Evolutionary conservation across 2,797 vertebrate species (phyloP).

Genomic region (Melopsittacus undulatus): DNA sequence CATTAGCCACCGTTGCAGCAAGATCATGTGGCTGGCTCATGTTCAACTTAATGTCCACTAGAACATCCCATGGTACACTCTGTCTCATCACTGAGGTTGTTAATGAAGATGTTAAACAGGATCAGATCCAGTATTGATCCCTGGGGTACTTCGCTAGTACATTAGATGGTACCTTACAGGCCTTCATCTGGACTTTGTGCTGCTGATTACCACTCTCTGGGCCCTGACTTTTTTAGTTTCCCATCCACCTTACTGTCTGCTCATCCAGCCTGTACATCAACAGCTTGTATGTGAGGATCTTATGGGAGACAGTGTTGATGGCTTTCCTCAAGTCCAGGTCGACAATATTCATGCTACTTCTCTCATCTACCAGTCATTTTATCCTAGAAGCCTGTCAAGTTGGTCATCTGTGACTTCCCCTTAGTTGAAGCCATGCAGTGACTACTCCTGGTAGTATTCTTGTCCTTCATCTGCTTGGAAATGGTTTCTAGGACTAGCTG

Average conservation of each 20-base stretch:
- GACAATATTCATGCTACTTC: background rate
- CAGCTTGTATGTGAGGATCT: background rate
- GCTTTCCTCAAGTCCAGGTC: background rate
- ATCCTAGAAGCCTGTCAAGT: rapidly evolving
- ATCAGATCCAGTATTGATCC: background rate
- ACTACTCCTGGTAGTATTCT: background rate
- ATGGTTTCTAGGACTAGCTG: background rate
- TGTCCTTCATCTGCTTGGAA: background rate
- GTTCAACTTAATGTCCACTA: background rate
- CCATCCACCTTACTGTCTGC: background rate
- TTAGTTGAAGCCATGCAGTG: background rate
- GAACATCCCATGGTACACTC: background rate
- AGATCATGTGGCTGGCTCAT: background rate
- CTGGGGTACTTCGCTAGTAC: background rate
- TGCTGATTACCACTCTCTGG: background rate
- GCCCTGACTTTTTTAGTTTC: background rate
- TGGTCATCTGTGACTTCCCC: background rate
- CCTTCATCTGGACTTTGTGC: background rate
- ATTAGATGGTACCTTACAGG: background rate
- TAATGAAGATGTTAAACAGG: background rate
- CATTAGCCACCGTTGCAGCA: background rate
- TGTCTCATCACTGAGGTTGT: background rate
- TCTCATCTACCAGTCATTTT: no score
- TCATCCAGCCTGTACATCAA: background rate
- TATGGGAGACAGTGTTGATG: background rate